Percentiles rank a stretch among this genome's conserved stretches.
Evolutionary conservation across 2,888 invertebrate species (phyloP).

Genomic region (Empis livida): DNA sequence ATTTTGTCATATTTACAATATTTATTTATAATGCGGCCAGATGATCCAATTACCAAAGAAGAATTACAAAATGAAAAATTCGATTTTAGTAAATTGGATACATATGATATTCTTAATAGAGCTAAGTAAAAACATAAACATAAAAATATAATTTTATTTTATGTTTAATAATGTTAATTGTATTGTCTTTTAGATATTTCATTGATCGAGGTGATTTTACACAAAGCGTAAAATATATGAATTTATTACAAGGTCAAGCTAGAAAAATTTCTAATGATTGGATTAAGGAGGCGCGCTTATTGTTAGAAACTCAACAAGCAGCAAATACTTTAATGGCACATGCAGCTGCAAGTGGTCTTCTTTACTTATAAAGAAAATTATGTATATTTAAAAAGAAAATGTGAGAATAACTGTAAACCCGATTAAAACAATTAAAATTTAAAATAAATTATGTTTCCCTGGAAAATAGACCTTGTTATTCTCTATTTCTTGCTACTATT

Average conservation of each 20-base stretch:
- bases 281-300: conserved; percentile 69
- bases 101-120: conserved; percentile 79
- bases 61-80: conserved; percentile 61
- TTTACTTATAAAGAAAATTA: conserved; percentile 24
- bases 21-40: conserved; percentile 56
- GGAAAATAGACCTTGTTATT: too few species aligned
- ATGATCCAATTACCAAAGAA: conserved; percentile 54
- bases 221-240: conserved; percentile 74
- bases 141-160: not conserved
- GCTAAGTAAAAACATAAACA: conserved; percentile 58
- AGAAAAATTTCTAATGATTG: conserved; percentile 71
- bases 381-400: too few species aligned
- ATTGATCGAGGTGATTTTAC: conserved; percentile 78
- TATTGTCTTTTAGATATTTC: conserved; percentile 74
- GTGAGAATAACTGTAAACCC: too few species aligned
- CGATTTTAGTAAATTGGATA: conserved; percentile 62
- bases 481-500: too few species aligned
- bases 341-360: conserved; percentile 55
- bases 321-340: conserved; percentile 81
- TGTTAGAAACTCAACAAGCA: conserved; percentile 82
- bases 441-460: too few species aligned
- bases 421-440: too few species aligned
- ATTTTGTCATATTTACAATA: conserved; percentile 83
- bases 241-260: conserved; percentile 79
- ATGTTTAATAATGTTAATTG: conserved; percentile 13